Evolutionary conservation across 2,888 invertebrate species (phyloP).

Genomic region (Hypselothyrea guttata): DNA sequence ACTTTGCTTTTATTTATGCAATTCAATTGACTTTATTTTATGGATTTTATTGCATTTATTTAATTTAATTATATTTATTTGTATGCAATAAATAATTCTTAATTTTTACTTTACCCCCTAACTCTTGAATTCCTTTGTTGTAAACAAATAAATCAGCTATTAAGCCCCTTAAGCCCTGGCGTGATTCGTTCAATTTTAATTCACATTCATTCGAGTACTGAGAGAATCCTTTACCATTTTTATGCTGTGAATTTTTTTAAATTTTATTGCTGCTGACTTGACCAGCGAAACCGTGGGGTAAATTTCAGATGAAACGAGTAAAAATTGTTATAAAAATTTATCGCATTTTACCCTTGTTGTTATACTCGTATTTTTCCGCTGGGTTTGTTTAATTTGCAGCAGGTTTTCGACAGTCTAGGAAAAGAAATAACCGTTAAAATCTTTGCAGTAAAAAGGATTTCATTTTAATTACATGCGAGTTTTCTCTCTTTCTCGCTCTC

Average conservation of each 20-base stretch:
- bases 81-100: conserved; percentile 5
- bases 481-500: conserved; percentile 1
- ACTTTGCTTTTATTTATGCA: too few species aligned
- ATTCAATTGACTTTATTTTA: too few species aligned
- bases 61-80: too few species aligned
- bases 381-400: conserved; percentile 59
- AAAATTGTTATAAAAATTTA: conserved; percentile 60
- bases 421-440: conserved; percentile 70
- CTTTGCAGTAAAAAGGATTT: conserved; percentile 68
- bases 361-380: conserved; percentile 38
- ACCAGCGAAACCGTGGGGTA: conserved; percentile 9
- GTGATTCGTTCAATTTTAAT: conserved; percentile 24
- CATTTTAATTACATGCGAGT: conserved; percentile 72
- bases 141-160: conserved; percentile 14
- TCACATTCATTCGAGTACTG: conserved; percentile 13
- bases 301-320: conserved; percentile 32
- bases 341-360: conserved; percentile 36
- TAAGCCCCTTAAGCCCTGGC: conserved; percentile 10
- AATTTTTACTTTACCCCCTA: neutral
- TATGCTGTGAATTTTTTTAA: neutral
- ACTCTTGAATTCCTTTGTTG: conserved; percentile 1
- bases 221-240: conserved; percentile 1
- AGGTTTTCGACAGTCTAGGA: conserved; percentile 52
- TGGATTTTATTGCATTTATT: too few species aligned
- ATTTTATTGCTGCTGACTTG: conserved; percentile 19